phyloP scores from a whole-genome alignment of 2,888 invertebrate genomes.

The Protodeltote pygarga region DNA sequence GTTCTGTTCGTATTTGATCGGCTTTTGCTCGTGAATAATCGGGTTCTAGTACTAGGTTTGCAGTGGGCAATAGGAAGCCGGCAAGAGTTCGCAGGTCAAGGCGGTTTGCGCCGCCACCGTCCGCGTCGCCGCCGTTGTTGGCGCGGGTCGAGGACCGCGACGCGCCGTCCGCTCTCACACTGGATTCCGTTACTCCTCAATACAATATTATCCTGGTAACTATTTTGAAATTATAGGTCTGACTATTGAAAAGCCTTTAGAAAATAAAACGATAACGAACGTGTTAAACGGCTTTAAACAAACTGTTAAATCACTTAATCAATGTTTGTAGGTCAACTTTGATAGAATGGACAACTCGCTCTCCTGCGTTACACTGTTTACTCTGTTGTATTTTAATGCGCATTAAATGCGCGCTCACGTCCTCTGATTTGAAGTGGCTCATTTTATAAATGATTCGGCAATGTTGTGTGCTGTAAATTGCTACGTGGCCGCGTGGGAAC shows the following conservation, averaged over 20 bases:
- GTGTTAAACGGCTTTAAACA: conserved; percentile 17
- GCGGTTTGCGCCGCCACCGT: conserved; percentile 62
- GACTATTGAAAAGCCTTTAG: neutral
- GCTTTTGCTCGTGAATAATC: conserved; percentile 46
- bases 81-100: conserved; percentile 76
- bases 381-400: conserved; percentile 25
- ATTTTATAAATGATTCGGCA: conserved; percentile 58
- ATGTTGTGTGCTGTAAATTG: conserved; percentile 42
- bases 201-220: conserved; percentile 58
- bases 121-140: conserved; percentile 40
- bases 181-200: conserved; percentile 74
- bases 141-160: conserved; percentile 75
- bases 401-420: conserved; percentile 27
- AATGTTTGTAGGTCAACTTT: conserved; percentile 46
- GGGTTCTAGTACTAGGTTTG: conserved; percentile 64
- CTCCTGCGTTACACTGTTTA: conserved; percentile 23
- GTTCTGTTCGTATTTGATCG: conserved; percentile 38
- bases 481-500: conserved; percentile 70
- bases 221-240: conserved; percentile 24
- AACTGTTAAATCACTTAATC: conserved; percentile 42
- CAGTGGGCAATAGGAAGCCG: conserved; percentile 68
- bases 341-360: conserved; percentile 26
- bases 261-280: conserved; percentile 20
- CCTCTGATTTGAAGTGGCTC: conserved; percentile 31
- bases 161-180: conserved; percentile 65